Percentiles rank a stretch among this genome's conserved stretches.
phyloP scores from a whole-genome alignment of 2,797 vertebrate genomes.

The Ctenochaetus hawaiiensis region DNA sequence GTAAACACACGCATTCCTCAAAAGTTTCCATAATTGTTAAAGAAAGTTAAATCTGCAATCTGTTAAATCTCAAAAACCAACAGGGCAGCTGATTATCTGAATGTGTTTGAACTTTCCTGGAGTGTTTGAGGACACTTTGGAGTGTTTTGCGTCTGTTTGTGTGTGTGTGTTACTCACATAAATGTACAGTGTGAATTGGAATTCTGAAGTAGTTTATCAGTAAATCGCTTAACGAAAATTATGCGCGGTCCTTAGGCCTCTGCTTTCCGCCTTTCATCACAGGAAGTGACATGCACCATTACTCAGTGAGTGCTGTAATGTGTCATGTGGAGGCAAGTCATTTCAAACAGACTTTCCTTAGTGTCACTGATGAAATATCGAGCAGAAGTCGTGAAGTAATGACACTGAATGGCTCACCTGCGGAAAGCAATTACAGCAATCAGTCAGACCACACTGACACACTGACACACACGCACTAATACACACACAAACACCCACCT shows the following conservation, averaged over 20 bases:
- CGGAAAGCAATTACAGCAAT: not conserved
- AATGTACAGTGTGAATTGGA: not conserved
- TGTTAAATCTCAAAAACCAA: no score
- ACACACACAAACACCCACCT: not conserved
- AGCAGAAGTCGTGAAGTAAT: not conserved
- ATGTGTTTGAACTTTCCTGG: not conserved
- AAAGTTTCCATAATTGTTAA: slow-evolving; percentile 28
- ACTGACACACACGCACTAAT: not conserved
- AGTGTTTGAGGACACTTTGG: not conserved
- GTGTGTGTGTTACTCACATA: not conserved
- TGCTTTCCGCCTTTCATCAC: slow-evolving; percentile 14
- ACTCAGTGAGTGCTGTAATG: slow-evolving; percentile 5
- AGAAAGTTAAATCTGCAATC: not conserved
- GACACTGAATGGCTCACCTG: not conserved
- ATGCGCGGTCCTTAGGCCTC: not conserved
- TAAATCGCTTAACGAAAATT: not conserved
- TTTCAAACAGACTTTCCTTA: not conserved
- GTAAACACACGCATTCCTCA: slow-evolving; percentile 19
- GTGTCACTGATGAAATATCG: slow-evolving; percentile 25
- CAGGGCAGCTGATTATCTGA: not conserved
- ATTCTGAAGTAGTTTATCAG: not conserved
- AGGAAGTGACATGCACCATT: slow-evolving; percentile 32
- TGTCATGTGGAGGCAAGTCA: slow-evolving; percentile 5
- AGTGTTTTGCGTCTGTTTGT: not conserved
- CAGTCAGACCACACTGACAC: not conserved